phyloP scores from a whole-genome alignment of 2,888 invertebrate species.

The Eupithecia tripunctaria region DNA sequence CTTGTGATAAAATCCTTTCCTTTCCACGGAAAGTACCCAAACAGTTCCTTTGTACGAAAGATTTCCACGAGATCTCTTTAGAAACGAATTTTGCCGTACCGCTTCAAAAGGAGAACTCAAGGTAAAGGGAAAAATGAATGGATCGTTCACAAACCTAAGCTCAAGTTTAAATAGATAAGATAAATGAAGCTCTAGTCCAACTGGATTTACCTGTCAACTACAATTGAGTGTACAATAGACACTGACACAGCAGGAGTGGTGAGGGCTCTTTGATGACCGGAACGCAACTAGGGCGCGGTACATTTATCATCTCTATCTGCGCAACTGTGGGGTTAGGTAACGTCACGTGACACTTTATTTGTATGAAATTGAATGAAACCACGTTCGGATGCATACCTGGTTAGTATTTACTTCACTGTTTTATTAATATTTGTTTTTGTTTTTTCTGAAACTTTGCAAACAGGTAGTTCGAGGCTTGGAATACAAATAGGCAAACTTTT shows the following conservation, averaged over 20 bases:
- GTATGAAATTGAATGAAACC: slow-evolving; percentile 30
- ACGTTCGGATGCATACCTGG: slow-evolving; percentile 15
- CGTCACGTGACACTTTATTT: slow-evolving; percentile 35
- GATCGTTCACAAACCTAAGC: slow-evolving; percentile 6
- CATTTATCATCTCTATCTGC: slow-evolving; percentile 35
- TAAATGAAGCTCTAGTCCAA: slow-evolving; percentile 15
- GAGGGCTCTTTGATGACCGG: slow-evolving; percentile 30
- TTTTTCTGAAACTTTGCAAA: too few relatives aligned
- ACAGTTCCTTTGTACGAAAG: slow-evolving; percentile 31
- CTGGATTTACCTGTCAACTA: slow-evolving; percentile 15
- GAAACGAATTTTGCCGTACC: slow-evolving; percentile 21
- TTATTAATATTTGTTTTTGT: neutral
- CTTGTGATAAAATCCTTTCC: slow-evolving; percentile 7
- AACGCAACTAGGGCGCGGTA: slow-evolving; percentile 10
- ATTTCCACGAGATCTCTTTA: slow-evolving; percentile 32
- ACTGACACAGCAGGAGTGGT: slow-evolving; percentile 24
- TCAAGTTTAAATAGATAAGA: slow-evolving; percentile 1
- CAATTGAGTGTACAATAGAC: neutral
- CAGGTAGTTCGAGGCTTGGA: too few relatives aligned
- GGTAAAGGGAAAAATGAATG: slow-evolving; percentile 27
- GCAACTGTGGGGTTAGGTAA: slow-evolving; percentile 42
- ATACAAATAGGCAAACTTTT: too few relatives aligned
- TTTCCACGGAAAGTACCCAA: slow-evolving; percentile 27
- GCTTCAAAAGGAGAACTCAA: slow-evolving; percentile 28
- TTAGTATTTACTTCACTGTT: slow-evolving; percentile 5